Evolutionary conservation across 2,113 vertebrate genomes (phyloP).

Genomic region (Deroptyus accipitrinus): DNA sequence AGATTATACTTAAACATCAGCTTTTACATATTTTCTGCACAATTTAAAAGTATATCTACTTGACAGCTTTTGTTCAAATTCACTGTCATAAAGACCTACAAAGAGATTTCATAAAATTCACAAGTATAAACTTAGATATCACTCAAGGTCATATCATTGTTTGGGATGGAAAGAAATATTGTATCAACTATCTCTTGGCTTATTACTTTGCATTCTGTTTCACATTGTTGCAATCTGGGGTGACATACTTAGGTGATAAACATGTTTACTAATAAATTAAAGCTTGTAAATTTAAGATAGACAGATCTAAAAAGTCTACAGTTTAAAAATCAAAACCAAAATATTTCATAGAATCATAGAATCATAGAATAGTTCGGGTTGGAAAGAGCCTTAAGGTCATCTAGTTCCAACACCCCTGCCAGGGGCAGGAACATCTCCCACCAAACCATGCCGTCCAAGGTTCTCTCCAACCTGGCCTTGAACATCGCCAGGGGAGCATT

Average conservation of each 20-base stretch:
- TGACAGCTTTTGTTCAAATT: not conserved
- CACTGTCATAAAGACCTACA: not conserved
- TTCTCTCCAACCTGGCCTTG: too few relatives aligned
- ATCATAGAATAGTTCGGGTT: too few relatives aligned
- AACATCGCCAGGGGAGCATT: too few relatives aligned
- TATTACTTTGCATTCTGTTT: not conserved
- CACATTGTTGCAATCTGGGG: rapidly evolving
- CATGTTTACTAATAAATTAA: not conserved
- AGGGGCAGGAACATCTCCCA: too few relatives aligned
- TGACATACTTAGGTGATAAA: not conserved
- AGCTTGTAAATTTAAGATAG: not conserved
- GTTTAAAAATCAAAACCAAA: not conserved
- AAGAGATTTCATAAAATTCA: not conserved
- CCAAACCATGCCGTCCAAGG: too few relatives aligned
- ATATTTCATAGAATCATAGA: not conserved
- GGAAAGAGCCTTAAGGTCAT: too few relatives aligned
- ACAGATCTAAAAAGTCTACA: not conserved
- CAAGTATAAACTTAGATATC: not conserved
- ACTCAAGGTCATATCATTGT: not conserved
- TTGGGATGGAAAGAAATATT: not conserved
- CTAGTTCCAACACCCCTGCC: too few relatives aligned
- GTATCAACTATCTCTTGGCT: not conserved
- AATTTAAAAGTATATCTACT: not conserved
- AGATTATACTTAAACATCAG: not conserved
- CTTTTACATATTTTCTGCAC: not conserved